These are phyloP conservation scores for Scaptomyza pallida DNA, from an alignment of 1,140 invertebrate species.

Conservation along the genomic window DNA sequence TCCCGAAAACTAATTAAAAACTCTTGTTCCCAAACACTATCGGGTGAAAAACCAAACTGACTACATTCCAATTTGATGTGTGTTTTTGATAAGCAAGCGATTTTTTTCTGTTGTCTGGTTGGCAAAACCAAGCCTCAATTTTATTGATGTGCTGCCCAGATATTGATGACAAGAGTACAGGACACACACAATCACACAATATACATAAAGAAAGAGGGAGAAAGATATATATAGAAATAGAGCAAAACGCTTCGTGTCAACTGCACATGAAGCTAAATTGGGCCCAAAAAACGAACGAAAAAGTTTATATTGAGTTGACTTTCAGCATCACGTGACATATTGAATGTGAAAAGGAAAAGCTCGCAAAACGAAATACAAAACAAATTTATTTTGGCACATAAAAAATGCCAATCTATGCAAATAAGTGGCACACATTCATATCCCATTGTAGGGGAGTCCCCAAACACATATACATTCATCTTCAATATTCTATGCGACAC, in stretches of 20 bases:
- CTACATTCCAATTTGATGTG: constrained; percentile 55
- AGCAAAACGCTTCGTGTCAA: constrained; percentile 50
- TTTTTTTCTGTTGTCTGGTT: constrained; percentile 13
- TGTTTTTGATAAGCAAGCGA: constrained; percentile 32
- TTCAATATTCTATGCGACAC: constrained; percentile 7
- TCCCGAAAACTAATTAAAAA: constrained; percentile 64
- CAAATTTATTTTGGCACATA: constrained; percentile 63
- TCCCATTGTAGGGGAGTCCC: constrained; percentile 5
- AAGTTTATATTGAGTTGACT: constrained; percentile 50
- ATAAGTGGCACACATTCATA: constrained; percentile 69
- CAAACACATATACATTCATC: not conserved
- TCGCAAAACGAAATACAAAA: constrained; percentile 9
- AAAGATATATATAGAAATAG: not conserved
- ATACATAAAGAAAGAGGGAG: constrained; percentile 9
- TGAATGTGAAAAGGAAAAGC: constrained; percentile 25
- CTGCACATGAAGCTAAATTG: constrained; percentile 48
- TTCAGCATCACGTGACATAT: constrained; percentile 68
- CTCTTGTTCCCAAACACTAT: constrained; percentile 54
- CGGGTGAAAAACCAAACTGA: constrained; percentile 40
- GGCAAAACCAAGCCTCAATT: constrained; percentile 53
- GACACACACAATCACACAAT: constrained; percentile 10
- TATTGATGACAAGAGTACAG: constrained; percentile 50
- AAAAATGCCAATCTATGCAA: constrained; percentile 71
- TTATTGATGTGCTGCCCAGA: constrained; percentile 65
- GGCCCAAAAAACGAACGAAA: constrained; percentile 29